phyloP scores from a whole-genome alignment of 35 echinoderm and acorn worm species.

The Nesometra sesokonis region DNA sequence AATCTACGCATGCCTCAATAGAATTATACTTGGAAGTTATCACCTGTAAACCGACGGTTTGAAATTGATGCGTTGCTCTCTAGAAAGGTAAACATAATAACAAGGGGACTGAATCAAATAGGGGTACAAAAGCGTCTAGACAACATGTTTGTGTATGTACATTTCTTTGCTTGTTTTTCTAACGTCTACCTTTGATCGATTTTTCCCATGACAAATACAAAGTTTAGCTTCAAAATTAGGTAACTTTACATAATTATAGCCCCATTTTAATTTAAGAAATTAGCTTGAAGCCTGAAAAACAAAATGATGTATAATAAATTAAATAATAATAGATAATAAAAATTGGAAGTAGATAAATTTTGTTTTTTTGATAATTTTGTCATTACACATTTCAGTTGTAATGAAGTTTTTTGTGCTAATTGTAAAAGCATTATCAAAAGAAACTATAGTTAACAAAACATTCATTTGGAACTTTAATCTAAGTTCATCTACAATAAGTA shows the following conservation, averaged over 20 bases:
- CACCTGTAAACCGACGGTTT: background rate
- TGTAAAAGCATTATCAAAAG: too few relatives aligned
- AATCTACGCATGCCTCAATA: too few relatives aligned
- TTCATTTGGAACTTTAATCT: too few relatives aligned
- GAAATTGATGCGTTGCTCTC: background rate
- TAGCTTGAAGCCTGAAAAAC: background rate
- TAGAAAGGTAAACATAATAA: background rate
- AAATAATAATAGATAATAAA: too few relatives aligned
- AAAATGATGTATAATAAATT: too few relatives aligned
- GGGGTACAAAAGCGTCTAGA: background rate
- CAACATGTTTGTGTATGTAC: background rate
- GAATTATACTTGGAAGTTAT: background rate
- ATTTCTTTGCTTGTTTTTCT: background rate
- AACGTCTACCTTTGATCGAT: background rate
- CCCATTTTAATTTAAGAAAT: background rate
- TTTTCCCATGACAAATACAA: background rate
- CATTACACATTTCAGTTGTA: too few relatives aligned
- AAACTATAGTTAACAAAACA: too few relatives aligned
- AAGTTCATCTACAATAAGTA: too few relatives aligned
- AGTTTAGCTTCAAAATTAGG: background rate
- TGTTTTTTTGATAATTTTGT: too few relatives aligned
- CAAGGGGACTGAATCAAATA: background rate
- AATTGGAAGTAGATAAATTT: too few relatives aligned
- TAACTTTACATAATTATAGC: too few relatives aligned
- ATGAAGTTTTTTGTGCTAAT: too few relatives aligned